A percentile compares a stretch with the other conserved stretches of the same genome.
These are phyloP conservation scores for Drosophila asahinai DNA, from an alignment of 1,140 invertebrate species.

Conservation along the genomic window DNA sequence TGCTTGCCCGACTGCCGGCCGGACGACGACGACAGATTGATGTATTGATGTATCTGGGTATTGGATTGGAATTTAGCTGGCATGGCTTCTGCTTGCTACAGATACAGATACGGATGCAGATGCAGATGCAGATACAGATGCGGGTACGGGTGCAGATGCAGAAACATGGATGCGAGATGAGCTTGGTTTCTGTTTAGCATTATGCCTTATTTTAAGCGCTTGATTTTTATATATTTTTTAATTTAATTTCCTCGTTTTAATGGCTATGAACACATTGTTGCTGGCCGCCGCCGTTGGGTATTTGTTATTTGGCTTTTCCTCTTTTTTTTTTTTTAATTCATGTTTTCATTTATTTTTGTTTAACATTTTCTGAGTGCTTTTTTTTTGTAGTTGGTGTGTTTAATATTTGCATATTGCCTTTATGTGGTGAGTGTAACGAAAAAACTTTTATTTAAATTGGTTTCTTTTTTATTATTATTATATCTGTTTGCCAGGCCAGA, in stretches of 20 bases:
- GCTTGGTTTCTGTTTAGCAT: constrained; percentile 59
- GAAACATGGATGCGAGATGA: constrained; percentile 56
- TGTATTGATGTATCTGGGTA: constrained; percentile 52
- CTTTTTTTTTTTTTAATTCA: constrained; percentile 25
- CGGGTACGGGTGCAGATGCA: constrained; percentile 43
- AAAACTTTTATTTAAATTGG: constrained; percentile 59
- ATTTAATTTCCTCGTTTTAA: constrained; percentile 60
- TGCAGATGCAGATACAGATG: constrained; percentile 46
- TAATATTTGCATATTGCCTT: constrained; percentile 73
- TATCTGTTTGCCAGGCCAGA: constrained; percentile 49
- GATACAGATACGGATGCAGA: constrained; percentile 39
- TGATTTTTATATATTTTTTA: constrained; percentile 9
- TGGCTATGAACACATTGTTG: constrained; percentile 74
- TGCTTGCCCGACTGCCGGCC: constrained; percentile 46
- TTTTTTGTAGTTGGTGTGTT: constrained; percentile 33
- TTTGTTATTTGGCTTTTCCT: constrained; percentile 31
- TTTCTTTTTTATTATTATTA: constrained; percentile 38
- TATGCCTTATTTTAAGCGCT: constrained; percentile 32
- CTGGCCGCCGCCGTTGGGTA: constrained; percentile 32
- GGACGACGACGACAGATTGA: constrained; percentile 57
- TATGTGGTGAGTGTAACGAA: constrained; percentile 51
- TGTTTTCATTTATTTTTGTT: constrained; percentile 41
- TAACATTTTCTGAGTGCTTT: constrained; percentile 53
- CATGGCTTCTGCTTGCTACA: constrained; percentile 58
- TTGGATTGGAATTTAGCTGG: constrained; percentile 50